These are phyloP conservation scores for Linnaemya vulpina DNA, from an alignment of 2,888 invertebrate genomes.

Conservation along the genomic window DNA sequence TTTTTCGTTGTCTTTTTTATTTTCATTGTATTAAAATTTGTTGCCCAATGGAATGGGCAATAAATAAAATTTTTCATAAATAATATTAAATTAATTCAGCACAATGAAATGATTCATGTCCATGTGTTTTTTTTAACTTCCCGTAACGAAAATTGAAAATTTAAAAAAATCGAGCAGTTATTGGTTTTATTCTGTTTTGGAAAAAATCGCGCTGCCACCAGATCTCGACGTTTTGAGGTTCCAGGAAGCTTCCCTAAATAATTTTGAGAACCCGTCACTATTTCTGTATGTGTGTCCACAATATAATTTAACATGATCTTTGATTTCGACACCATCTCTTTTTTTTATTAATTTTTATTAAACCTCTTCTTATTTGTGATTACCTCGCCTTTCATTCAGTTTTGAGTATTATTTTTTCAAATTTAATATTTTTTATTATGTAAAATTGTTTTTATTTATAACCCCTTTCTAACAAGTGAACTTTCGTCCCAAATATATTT, in stretches of 20 bases:
- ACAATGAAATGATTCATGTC: not conserved
- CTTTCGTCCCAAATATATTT: slow-evolving; percentile 45
- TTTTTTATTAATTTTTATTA: no score
- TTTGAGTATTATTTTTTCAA: not conserved
- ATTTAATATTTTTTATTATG: not conserved
- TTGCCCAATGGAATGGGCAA: not conserved
- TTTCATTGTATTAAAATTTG: slow-evolving; percentile 2
- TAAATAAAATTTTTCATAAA: not conserved
- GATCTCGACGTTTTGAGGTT: no score
- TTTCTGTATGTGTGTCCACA: not conserved
- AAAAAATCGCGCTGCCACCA: no score
- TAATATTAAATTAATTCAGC: no score
- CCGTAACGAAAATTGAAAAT: no score
- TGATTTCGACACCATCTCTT: no score
- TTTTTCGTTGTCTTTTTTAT: not conserved
- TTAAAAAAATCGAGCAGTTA: no score
- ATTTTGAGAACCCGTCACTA: no score
- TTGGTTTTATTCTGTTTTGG: no score
- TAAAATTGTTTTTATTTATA: not conserved
- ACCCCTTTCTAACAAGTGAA: slow-evolving; percentile 19
- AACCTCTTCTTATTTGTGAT: not conserved
- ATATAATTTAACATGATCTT: no score
- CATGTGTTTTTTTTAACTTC: no score
- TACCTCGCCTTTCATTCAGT: not conserved
- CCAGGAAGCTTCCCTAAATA: no score